phyloP scores from a whole-genome alignment of 2,797 vertebrate species.

The Etheostoma nigrum region DNA sequence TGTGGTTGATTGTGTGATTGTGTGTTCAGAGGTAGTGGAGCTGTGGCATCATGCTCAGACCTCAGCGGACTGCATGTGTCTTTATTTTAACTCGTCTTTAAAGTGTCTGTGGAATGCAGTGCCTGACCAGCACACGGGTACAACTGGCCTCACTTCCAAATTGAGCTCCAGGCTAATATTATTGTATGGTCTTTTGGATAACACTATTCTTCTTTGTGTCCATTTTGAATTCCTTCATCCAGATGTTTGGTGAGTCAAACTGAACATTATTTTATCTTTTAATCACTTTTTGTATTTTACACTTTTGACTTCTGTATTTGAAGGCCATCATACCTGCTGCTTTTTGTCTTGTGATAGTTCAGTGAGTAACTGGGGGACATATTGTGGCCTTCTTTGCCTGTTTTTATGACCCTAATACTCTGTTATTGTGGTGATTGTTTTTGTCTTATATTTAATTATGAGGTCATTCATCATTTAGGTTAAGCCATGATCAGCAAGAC shows the following conservation, averaged over 20 bases:
- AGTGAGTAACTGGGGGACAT: constrained; percentile 23
- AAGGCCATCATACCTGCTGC: constrained; percentile 3
- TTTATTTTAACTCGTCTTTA: constrained; percentile 74
- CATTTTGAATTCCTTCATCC: constrained; percentile 45
- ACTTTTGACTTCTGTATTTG: constrained; percentile 10
- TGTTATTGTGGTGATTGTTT: constrained; percentile 64
- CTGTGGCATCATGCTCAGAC: constrained; percentile 46
- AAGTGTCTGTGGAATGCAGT: constrained; percentile 81
- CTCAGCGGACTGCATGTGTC: constrained; percentile 51
- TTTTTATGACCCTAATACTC: constrained; percentile 71
- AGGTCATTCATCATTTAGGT: constrained; percentile 74
- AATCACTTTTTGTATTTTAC: background rate
- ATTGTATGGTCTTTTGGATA: constrained; percentile 38
- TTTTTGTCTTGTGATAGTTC: constrained; percentile 16
- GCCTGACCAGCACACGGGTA: constrained; percentile 68
- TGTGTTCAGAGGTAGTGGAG: constrained; percentile 44
- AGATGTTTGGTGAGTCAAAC: constrained; percentile 75
- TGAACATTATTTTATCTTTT: constrained; percentile 26
- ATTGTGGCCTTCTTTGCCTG: constrained; percentile 49
- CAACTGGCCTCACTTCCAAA: constrained; percentile 47
- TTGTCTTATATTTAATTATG: constrained; percentile 57
- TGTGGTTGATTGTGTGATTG: background rate
- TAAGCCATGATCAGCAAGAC: constrained; percentile 77
- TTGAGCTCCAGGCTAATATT: constrained; percentile 42
- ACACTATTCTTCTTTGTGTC: constrained; percentile 25